phyloP scores from a whole-genome alignment of 2,797 vertebrate genomes.

The Paratrypauchen microcephalus region DNA sequence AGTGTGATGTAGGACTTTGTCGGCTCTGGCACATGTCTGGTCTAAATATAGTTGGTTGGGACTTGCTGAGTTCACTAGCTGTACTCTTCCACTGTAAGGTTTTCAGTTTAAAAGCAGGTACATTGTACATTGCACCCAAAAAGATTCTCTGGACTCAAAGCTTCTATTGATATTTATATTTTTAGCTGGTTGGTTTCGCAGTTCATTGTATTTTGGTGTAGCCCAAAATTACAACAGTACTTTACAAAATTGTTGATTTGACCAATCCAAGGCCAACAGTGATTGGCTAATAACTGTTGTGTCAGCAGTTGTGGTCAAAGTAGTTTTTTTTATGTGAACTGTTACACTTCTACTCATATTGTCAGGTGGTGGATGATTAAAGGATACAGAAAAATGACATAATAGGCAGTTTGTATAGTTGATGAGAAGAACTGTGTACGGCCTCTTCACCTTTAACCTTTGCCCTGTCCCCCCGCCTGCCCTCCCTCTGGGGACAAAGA shows the following conservation, averaged over 20 bases:
- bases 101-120: slow-evolving; percentile 6
- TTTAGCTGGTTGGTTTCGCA: background rate
- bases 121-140: background rate
- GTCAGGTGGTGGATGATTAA: slow-evolving; percentile 4
- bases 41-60: slow-evolving; percentile 13
- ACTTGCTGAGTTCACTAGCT: slow-evolving; percentile 6
- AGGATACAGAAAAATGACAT: slow-evolving; percentile 18
- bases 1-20: slow-evolving; percentile 18
- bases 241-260: background rate
- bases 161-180: background rate
- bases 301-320: background rate
- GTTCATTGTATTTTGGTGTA: background rate
- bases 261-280: too few relatives aligned
- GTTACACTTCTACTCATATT: background rate
- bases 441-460: slow-evolving; percentile 32
- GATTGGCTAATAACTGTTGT: too few relatives aligned
- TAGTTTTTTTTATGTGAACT: background rate
- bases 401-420: slow-evolving; percentile 4
- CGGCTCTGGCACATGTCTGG: slow-evolving; percentile 18
- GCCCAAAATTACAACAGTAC: background rate
- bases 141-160: background rate
- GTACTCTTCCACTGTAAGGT: background rate
- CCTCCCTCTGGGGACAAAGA: slow-evolving; percentile 37
- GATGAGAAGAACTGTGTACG: slow-evolving; percentile 8
- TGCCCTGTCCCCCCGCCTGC: slow-evolving; percentile 17